A percentile compares a stretch with the other conserved stretches of the same genome.
Conservation (phyloP, 2,888 invertebrate species). For the Ormyrus thymus region DNA sequence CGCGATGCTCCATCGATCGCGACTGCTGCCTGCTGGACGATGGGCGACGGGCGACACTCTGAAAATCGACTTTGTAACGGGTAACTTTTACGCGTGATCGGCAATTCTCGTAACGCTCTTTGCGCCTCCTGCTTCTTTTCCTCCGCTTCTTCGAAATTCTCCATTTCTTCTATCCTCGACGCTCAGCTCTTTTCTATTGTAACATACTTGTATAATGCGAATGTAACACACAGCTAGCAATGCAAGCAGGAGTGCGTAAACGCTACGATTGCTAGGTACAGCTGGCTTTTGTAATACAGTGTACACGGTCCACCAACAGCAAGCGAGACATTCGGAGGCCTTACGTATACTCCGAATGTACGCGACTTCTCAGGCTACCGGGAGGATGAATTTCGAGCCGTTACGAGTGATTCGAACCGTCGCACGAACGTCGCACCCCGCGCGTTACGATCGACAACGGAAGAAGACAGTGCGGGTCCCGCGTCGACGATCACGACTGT, state of each 20-base stretch:
- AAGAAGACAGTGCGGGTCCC: neutral
- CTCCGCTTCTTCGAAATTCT: neutral
- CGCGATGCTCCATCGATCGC: neutral
- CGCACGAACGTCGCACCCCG: neutral
- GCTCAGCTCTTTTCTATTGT: slow-evolving; percentile 5
- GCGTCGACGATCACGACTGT: slow-evolving; percentile 8
- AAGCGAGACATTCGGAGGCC: neutral
- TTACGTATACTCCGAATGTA: too few relatives aligned
- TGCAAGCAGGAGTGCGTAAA: neutral
- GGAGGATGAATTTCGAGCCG: neutral
- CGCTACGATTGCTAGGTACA: neutral
- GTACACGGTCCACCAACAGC: neutral
- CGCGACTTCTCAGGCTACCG: neutral
- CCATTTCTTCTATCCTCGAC: neutral
- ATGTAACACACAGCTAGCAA: neutral
- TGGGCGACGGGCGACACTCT: too few relatives aligned
- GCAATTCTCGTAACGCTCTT: neutral
- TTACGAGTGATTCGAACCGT: neutral
- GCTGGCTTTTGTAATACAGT: neutral
- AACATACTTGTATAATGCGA: neutral
- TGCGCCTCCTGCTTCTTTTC: neutral
- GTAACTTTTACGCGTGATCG: neutral
- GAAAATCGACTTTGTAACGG: neutral
- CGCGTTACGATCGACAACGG: slow-evolving; percentile 4
- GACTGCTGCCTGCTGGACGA: neutral